These are phyloP conservation scores for Notolepis coatsorum DNA, from an alignment of 2,797 vertebrate genomes.

Conservation along the genomic window DNA sequence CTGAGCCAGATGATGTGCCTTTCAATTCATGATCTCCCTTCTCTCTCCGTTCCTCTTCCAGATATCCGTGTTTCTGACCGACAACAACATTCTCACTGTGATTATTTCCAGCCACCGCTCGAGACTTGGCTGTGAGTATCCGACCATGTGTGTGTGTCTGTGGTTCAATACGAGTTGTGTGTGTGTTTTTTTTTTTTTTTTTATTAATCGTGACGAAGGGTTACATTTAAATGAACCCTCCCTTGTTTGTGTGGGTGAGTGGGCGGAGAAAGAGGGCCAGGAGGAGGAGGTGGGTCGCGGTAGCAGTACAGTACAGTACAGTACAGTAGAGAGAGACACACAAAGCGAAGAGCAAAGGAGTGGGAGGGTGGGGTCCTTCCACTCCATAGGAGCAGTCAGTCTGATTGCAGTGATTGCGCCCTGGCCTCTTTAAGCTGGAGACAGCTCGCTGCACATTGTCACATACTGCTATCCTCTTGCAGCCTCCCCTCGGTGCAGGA, in stretches of 20 bases:
- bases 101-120: slow-evolving; percentile 53
- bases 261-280: background rate
- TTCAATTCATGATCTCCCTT: slow-evolving; percentile 15
- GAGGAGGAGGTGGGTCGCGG: too few species aligned
- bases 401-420: slow-evolving; percentile 45
- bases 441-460: slow-evolving; percentile 65
- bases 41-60: slow-evolving; percentile 55
- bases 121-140: slow-evolving; percentile 73
- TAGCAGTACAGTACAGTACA: too few species aligned
- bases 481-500: slow-evolving; percentile 45
- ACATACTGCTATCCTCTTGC: slow-evolving; percentile 52
- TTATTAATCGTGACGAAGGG: background rate
- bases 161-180: background rate
- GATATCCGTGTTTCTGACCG: slow-evolving; percentile 45
- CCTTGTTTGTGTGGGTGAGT: background rate
- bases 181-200: background rate
- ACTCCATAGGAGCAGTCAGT: slow-evolving; percentile 43
- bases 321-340: background rate
- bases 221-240: background rate
- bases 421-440: slow-evolving; percentile 51
- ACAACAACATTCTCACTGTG: slow-evolving; percentile 59
- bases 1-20: background rate
- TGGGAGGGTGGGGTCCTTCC: slow-evolving; percentile 29
- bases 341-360: background rate
- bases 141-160: background rate